A percentile compares a stretch with the other conserved stretches of the same genome.
Evolutionary conservation across 2,113 vertebrate species (phyloP).

Genomic region (Hoplias malabaricus): DNA sequence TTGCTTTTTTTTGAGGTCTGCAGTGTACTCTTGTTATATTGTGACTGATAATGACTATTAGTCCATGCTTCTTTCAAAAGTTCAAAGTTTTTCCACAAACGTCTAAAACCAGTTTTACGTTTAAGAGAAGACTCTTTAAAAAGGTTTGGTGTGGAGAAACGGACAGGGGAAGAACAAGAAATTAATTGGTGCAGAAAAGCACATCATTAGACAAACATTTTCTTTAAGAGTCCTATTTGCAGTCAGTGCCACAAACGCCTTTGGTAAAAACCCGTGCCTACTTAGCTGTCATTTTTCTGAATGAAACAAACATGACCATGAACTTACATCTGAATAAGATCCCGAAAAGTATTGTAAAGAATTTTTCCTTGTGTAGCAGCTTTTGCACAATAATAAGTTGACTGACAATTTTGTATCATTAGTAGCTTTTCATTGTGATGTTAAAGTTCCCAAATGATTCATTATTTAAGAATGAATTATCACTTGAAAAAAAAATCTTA

Average conservation of each 20-base stretch:
- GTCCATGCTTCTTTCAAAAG: neutral
- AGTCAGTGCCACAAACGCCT: neutral
- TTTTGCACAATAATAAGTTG: constrained; percentile 14
- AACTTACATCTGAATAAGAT: neutral
- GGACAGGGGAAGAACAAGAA: neutral
- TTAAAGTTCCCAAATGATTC: neutral
- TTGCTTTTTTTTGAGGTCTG: neutral
- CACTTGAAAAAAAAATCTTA: too few species aligned
- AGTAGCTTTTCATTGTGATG: neutral
- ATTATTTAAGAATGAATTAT: neutral
- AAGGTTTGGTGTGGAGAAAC: neutral
- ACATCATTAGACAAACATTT: neutral
- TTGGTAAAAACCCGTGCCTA: neutral
- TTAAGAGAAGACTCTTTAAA: neutral
- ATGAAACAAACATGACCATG: neutral
- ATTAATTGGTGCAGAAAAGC: too few species aligned
- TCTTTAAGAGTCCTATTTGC: neutral
- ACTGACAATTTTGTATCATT: constrained; percentile 5
- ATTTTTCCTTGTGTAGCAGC: constrained; percentile 3
- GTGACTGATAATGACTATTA: neutral
- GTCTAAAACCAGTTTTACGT: neutral
- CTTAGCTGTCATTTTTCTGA: neutral
- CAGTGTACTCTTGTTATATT: neutral
- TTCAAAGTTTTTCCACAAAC: neutral
- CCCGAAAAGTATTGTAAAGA: neutral